Percentiles rank a stretch among this genome's conserved stretches.
Conservation (phyloP, 2,113 vertebrate genomes). For the Neomonachus schauinslandi region DNA sequence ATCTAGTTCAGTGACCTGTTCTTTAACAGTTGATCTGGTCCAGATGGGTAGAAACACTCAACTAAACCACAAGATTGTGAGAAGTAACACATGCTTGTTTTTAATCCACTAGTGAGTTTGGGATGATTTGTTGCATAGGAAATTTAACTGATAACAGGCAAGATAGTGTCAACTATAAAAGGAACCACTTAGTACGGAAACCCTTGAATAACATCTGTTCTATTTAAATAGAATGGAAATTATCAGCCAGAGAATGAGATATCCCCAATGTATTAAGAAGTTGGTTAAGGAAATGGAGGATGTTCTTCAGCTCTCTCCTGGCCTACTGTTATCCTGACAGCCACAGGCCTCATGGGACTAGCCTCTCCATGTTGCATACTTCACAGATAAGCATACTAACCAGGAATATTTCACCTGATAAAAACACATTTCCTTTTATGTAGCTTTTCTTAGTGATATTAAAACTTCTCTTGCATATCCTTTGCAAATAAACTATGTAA, state of each 20-base stretch:
- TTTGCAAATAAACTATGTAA: background rate
- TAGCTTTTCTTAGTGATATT: background rate
- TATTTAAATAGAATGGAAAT: background rate
- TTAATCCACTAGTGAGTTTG: background rate
- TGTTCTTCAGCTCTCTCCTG: background rate
- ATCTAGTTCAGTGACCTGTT: background rate
- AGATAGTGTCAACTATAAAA: background rate
- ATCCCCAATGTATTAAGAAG: background rate
- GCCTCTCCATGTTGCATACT: background rate
- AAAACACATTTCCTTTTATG: background rate
- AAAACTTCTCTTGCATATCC: background rate
- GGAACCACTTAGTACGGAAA: background rate
- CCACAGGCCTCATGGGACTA: background rate
- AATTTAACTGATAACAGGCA: background rate
- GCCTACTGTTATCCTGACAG: background rate
- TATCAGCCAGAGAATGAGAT: background rate
- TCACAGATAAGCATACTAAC: background rate
- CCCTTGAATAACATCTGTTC: background rate
- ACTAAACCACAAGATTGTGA: background rate
- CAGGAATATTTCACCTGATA: background rate
- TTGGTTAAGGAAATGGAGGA: background rate
- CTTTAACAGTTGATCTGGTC: background rate
- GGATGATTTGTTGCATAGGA: background rate
- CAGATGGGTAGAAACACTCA: background rate
- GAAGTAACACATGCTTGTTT: background rate